Percentiles rank a stretch among this genome's conserved stretches.
Conservation (phyloP, 2,797 vertebrate species). For the Harpagifer antarcticus region DNA sequence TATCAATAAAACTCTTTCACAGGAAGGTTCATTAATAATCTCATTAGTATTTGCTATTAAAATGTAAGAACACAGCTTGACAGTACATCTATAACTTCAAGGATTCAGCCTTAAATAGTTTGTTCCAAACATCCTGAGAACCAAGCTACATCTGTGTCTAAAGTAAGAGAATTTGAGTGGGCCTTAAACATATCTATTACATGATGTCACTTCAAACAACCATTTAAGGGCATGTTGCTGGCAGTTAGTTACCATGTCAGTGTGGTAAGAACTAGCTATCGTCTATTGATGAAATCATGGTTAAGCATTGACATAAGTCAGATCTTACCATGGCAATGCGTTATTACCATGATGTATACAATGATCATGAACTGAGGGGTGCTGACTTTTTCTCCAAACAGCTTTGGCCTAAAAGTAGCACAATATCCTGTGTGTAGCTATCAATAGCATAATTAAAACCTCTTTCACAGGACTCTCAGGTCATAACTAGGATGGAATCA, state of each 20-base stretch:
- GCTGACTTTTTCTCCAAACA: neutral
- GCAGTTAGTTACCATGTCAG: constrained; percentile 13
- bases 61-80: neutral
- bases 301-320: neutral
- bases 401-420: neutral
- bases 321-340: neutral
- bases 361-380: neutral
- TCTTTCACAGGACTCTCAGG: too few relatives aligned
- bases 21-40: neutral
- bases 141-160: constrained; percentile 26
- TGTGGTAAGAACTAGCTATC: constrained; percentile 4
- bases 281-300: neutral
- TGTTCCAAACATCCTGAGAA: constrained; percentile 51
- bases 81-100: constrained; percentile 7
- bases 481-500: neutral
- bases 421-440: neutral
- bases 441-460: neutral
- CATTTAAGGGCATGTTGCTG: constrained; percentile 60
- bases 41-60: neutral
- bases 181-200: constrained; percentile 47
- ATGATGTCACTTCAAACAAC: constrained; percentile 51
- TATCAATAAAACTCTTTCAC: neutral
- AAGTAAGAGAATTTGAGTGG: constrained; percentile 41
- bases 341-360: neutral
- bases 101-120: constrained; percentile 40